phyloP scores from a whole-genome alignment of 2,888 invertebrate species.

The Malacosoma neustria region DNA sequence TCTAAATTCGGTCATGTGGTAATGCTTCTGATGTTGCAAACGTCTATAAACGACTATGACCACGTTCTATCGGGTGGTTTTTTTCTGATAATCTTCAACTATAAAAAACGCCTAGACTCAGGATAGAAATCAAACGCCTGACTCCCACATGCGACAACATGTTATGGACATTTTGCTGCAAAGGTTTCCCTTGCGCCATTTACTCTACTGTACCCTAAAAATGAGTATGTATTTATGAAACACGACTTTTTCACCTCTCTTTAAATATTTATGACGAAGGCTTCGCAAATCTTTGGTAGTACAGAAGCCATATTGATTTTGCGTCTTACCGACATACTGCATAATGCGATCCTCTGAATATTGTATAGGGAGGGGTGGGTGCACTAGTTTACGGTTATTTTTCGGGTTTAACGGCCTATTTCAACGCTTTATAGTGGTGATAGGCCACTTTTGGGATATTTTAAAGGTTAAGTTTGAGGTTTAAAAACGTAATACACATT shows the following conservation, averaged over 20 bases:
- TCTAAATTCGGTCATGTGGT: no score
- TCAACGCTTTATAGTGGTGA: background rate
- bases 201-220: background rate
- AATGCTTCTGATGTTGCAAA: no score
- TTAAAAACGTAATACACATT: background rate
- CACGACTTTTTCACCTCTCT: constrained; percentile 16
- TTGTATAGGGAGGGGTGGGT: constrained; percentile 33
- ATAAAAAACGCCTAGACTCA: no score
- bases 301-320: constrained; percentile 64
- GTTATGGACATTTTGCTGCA: no score
- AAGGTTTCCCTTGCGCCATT: no score
- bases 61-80: no score
- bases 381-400: background rate
- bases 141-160: no score
- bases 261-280: constrained; percentile 62
- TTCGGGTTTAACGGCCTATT: constrained; percentile 1
- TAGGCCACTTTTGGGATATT: background rate
- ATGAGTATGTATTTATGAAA: background rate
- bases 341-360: constrained; percentile 60
- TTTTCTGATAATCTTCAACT: no score
- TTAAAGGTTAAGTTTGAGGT: background rate
- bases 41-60: no score
- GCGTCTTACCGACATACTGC: constrained; percentile 51
- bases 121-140: no score
- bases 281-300: constrained; percentile 43